These are phyloP conservation scores for Lytechinus pictus DNA, from an alignment of 35 echinoderm and acorn worm genomes.

Conservation along the genomic window DNA sequence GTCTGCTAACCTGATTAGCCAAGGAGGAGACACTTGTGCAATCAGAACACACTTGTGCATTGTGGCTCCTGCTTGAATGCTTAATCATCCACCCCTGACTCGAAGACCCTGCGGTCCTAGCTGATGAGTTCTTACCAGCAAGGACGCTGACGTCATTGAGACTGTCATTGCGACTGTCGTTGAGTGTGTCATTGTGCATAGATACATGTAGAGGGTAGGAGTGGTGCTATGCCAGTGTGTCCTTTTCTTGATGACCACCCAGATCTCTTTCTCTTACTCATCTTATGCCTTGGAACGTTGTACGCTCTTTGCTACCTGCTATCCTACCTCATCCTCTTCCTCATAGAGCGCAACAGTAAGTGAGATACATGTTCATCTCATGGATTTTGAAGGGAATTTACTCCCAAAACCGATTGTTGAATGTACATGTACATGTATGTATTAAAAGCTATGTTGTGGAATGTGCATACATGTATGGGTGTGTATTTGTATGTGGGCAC, in stretches of 20 bases:
- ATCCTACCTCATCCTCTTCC: constrained; percentile 63
- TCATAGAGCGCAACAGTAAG: constrained; percentile 59
- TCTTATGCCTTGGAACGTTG: constrained; percentile 65
- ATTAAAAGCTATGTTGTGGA: too few relatives aligned
- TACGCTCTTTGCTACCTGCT: constrained; percentile 77
- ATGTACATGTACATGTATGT: too few relatives aligned
- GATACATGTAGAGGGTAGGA: neutral
- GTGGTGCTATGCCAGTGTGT: constrained; percentile 78
- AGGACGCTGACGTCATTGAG: neutral
- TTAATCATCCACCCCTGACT: constrained; percentile 16
- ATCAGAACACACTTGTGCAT: neutral
- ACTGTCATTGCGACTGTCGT: neutral
- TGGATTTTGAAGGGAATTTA: too few relatives aligned
- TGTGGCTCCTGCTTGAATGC: neutral
- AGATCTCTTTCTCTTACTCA: constrained; percentile 85
- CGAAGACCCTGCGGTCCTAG: neutral
- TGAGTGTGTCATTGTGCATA: neutral
- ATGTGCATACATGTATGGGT: too few relatives aligned
- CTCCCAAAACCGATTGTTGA: too few relatives aligned
- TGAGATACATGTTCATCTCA: neutral
- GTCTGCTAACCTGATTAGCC: too few relatives aligned
- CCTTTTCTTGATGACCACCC: constrained; percentile 94
- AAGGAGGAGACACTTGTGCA: neutral
- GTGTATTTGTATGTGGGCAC: too few relatives aligned
- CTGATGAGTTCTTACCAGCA: neutral